These are phyloP conservation scores for Paracanthobrama guichenoti DNA, from an alignment of 2,113 vertebrate genomes.

Conservation along the genomic window DNA sequence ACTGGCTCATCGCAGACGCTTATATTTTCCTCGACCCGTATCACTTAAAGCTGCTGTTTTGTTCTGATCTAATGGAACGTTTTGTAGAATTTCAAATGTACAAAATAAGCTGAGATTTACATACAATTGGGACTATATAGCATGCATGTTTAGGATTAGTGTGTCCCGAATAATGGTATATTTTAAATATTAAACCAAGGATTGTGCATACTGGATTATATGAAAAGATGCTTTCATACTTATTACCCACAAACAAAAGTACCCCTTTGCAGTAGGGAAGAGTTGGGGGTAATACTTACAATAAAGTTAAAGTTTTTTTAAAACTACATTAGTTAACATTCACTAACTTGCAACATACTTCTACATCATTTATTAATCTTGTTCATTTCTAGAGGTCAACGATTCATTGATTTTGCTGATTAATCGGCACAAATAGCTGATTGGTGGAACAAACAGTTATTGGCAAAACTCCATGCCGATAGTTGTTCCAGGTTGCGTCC, in stretches of 20 bases:
- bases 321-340: not conserved
- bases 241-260: no score
- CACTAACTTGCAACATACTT: not conserved
- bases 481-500: no score
- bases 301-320: not conserved
- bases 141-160: no score
- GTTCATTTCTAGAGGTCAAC: not conserved
- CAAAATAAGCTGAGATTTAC: not conserved
- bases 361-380: not conserved
- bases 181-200: no score
- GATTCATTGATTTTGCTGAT: no score
- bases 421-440: no score
- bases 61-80: not conserved
- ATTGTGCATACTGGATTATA: not conserved
- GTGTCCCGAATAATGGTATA: no score
- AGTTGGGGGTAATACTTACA: not conserved
- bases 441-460: no score
- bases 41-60: not conserved
- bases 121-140: not conserved
- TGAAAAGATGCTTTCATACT: not conserved
- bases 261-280: no score
- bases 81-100: not conserved
- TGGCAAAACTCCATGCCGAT: no score
- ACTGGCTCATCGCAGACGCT: not conserved
- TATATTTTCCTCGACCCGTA: not conserved